phyloP scores from a whole-genome alignment of 2,888 invertebrate genomes.

The Ommatoiulus sabulosus region DNA sequence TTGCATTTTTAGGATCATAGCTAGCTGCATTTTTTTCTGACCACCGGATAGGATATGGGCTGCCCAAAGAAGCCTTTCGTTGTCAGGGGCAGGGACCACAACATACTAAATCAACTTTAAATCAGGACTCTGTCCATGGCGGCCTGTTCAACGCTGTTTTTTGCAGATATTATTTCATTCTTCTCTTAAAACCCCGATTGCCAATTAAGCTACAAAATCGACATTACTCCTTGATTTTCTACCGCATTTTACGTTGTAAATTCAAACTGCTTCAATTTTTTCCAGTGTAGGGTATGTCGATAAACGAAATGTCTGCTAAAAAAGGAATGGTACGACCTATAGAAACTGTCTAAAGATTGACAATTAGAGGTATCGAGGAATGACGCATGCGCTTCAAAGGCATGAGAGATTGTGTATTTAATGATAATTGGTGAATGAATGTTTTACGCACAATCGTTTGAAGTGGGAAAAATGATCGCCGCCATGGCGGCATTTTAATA shows the following conservation, averaged over 20 bases:
- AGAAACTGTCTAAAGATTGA: conserved; percentile 26
- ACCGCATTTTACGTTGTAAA: conserved; percentile 34
- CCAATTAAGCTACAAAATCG: conserved; percentile 17
- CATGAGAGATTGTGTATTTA: neutral
- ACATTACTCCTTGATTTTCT: conserved; percentile 45
- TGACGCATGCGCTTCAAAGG: neutral
- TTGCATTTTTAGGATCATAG: conserved; percentile 54
- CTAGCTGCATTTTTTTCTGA: conserved; percentile 38
- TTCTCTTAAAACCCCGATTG: conserved; percentile 31
- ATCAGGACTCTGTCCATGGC: conserved; percentile 52
- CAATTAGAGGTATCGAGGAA: conserved; percentile 1
- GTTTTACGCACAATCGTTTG: conserved; percentile 19
- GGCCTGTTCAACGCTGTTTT: conserved; percentile 41
- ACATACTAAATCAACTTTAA: conserved; percentile 8
- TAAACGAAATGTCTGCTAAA: neutral
- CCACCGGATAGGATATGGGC: conserved; percentile 31
- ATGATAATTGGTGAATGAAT: conserved; percentile 24
- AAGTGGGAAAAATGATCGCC: neutral
- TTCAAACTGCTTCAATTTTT: conserved; percentile 9
- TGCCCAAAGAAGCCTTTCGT: conserved; percentile 50
- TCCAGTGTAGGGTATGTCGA: neutral
- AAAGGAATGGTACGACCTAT: neutral
- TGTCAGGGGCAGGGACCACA: conserved; percentile 57
- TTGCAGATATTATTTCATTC: conserved; percentile 38
- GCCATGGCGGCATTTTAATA: neutral